These are phyloP conservation scores for Deilephila porcellus DNA, from an alignment of 2,888 invertebrate genomes.

Conservation along the genomic window DNA sequence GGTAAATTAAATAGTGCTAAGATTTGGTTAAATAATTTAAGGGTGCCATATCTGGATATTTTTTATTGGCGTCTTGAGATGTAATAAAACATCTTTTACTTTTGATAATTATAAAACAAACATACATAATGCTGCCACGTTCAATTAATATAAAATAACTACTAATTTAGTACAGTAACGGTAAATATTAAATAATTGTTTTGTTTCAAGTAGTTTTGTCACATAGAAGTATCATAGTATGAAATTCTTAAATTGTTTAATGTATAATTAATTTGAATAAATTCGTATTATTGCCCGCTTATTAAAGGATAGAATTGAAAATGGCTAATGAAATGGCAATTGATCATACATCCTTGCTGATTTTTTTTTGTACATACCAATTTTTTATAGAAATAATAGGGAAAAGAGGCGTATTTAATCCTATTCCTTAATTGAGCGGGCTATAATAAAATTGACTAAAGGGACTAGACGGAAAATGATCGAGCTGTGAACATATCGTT, in stretches of 20 bases:
- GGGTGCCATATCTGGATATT: neutral
- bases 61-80: neutral
- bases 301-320: neutral
- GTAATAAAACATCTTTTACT: neutral
- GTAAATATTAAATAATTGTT: neutral
- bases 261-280: neutral
- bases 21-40: constrained; percentile 1
- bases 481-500: constrained; percentile 37
- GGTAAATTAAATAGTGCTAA: neutral
- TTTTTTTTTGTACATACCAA: neutral
- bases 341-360: too few species aligned
- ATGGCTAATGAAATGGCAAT: neutral
- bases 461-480: neutral
- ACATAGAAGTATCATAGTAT: neutral
- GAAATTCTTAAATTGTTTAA: constrained; percentile 3
- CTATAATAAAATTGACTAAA: neutral
- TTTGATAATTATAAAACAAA: neutral
- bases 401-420: neutral
- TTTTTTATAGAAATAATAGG: neutral
- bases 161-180: neutral
- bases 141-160: constrained; percentile 20
- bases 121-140: constrained; percentile 16
- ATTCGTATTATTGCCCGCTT: neutral
- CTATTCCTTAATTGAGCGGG: neutral
- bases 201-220: neutral